A percentile compares a stretch with the other conserved stretches of the same genome.
phyloP scores from a whole-genome alignment of 2,888 invertebrate species.

The Scelioninae gen. 1 region DNA sequence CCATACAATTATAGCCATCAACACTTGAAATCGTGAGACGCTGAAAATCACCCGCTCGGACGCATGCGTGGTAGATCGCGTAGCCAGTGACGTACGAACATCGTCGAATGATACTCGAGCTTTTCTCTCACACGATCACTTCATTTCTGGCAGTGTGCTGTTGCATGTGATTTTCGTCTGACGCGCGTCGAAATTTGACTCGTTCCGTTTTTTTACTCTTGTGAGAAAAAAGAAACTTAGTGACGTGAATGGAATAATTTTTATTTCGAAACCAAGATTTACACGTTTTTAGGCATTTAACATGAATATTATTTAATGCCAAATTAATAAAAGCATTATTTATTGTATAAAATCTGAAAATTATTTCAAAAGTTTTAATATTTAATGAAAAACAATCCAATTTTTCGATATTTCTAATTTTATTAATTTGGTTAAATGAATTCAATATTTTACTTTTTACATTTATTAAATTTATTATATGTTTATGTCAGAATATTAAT shows the following conservation, averaged over 20 bases:
- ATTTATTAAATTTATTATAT: background rate
- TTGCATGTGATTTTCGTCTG: constrained; percentile 44
- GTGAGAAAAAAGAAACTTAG: constrained; percentile 8
- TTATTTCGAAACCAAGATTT: background rate
- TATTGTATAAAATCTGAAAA: background rate
- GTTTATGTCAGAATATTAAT: constrained; percentile 5
- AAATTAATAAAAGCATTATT: constrained; percentile 5
- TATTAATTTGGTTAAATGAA: constrained; percentile 1
- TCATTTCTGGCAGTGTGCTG: constrained; percentile 54
- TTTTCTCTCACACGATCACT: constrained; percentile 25
- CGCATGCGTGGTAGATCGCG: constrained; percentile 48
- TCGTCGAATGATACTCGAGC: constrained; percentile 46
- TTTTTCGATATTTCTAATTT: too few relatives aligned
- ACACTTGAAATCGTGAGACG: constrained; percentile 47
- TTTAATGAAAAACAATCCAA: too few relatives aligned
- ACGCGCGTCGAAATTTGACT: constrained; percentile 14
- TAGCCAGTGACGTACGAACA: constrained; percentile 43
- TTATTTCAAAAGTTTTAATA: background rate
- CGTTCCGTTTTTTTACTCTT: constrained; percentile 11
- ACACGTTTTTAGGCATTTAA: background rate
- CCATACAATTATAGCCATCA: constrained; percentile 63
- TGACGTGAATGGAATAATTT: background rate
- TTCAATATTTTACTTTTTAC: too few relatives aligned
- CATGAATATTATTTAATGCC: background rate
- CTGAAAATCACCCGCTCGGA: constrained; percentile 28